These are phyloP conservation scores for Campylorhamphus procurvoides DNA, from an alignment of 2,113 vertebrate genomes.

Conservation along the genomic window DNA sequence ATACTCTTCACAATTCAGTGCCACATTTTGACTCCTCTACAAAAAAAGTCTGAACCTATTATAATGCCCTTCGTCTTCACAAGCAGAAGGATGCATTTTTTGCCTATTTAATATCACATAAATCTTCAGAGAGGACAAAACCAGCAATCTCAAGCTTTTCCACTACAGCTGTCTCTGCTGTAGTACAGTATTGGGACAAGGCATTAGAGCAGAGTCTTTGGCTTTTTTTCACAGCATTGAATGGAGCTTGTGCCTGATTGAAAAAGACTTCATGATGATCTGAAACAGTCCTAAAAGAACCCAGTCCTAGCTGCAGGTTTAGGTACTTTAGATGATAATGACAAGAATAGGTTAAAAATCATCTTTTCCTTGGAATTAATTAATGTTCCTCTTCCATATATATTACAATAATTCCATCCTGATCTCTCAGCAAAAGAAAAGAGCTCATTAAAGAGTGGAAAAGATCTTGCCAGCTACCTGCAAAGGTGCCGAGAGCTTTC, in stretches of 20 bases:
- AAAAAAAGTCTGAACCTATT: constrained; percentile 45
- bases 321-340: not conserved
- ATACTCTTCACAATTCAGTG: constrained; percentile 66
- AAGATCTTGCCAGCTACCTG: constrained; percentile 8
- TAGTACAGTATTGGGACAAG: not conserved
- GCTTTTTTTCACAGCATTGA: not conserved
- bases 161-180: not conserved
- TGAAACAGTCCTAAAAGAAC: not conserved
- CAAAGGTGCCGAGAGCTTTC: not conserved
- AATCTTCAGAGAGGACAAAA: constrained; percentile 8
- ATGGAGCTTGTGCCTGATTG: not conserved
- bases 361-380: not conserved
- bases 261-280: not conserved
- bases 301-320: not conserved
- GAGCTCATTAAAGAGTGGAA: not conserved
- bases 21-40: constrained; percentile 46
- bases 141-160: not conserved
- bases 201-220: not conserved
- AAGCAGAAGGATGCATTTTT: constrained; percentile 9
- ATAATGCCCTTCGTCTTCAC: constrained; percentile 26
- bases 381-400: not conserved
- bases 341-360: not conserved
- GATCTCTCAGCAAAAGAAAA: not conserved
- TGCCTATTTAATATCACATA: constrained; percentile 18
- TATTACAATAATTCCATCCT: not conserved